A percentile compares a stretch with the other conserved stretches of the same genome.
phyloP scores from a whole-genome alignment of 92 coral and sea anemone genomes.

The Zoanthus gigantus region DNA sequence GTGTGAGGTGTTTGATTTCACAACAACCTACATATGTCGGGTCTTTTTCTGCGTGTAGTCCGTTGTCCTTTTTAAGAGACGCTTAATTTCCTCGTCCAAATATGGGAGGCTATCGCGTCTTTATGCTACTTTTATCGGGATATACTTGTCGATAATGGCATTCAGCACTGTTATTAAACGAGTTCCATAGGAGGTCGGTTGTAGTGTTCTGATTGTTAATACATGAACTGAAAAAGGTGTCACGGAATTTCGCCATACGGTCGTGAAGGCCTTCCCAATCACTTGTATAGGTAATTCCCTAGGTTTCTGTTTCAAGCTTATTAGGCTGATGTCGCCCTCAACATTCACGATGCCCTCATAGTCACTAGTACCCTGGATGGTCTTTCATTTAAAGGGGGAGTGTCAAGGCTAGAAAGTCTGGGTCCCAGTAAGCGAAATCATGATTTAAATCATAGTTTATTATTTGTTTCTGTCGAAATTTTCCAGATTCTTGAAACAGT shows the following conservation, averaged over 20 bases:
- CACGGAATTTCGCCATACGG: not conserved
- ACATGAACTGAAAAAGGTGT: not conserved
- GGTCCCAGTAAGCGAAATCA: too few relatives aligned
- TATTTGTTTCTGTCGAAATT: too few relatives aligned
- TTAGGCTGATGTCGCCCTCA: constrained; percentile 14
- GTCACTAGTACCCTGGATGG: not conserved
- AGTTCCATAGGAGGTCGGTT: constrained; percentile 16
- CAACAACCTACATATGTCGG: not conserved
- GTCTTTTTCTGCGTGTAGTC: not conserved
- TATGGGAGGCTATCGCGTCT: not conserved
- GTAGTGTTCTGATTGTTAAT: not conserved
- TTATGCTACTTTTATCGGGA: constrained; percentile 4
- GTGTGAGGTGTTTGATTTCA: not conserved
- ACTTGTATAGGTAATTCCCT: not conserved
- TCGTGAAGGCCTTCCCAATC: constrained; percentile 20
- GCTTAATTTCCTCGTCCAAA: not conserved
- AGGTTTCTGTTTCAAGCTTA: constrained; percentile 5
- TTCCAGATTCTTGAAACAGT: too few relatives aligned
- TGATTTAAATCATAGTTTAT: too few relatives aligned
- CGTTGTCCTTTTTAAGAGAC: not conserved
- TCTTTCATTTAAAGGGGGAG: not conserved
- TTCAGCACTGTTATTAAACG: not conserved
- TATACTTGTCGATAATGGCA: constrained; percentile 5
- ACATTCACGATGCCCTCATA: not conserved
- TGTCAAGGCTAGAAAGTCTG: too few relatives aligned